These are phyloP conservation scores for Anguilla pacifica DNA, from an alignment of 2,797 vertebrate species.

Conservation along the genomic window DNA sequence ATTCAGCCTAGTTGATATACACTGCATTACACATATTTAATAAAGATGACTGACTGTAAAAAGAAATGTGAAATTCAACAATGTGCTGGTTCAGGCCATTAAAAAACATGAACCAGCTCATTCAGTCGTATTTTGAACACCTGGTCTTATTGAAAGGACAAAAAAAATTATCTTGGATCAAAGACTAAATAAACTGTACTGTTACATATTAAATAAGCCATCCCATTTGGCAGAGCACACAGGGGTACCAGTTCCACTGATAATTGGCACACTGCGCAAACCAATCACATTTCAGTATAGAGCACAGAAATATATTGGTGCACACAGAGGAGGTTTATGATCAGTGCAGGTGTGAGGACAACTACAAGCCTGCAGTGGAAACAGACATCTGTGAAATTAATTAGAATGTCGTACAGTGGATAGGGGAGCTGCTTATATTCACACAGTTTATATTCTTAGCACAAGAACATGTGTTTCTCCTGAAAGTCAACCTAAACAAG, in stretches of 20 bases:
- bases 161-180: neutral
- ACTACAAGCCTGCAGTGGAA: neutral
- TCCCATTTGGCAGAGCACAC: neutral
- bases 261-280: neutral
- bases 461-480: neutral
- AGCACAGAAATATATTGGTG: neutral
- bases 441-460: too few relatives aligned
- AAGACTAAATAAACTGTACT: neutral
- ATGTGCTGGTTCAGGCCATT: neutral
- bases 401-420: neutral
- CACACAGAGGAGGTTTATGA: neutral
- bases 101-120: neutral
- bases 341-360: neutral
- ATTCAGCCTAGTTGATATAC: neutral
- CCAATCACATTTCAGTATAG: neutral
- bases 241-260: neutral
- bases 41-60: neutral
- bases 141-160: neutral
- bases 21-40: neutral
- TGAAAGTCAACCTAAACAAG: neutral
- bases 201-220: neutral
- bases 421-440: neutral
- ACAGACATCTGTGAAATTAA: neutral
- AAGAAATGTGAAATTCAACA: neutral
- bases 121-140: conserved; percentile 7